Percentiles rank a stretch among this genome's conserved stretches.
Evolutionary conservation across 2,888 invertebrate species (phyloP).

Genomic region (Pachydiplax longipennis): DNA sequence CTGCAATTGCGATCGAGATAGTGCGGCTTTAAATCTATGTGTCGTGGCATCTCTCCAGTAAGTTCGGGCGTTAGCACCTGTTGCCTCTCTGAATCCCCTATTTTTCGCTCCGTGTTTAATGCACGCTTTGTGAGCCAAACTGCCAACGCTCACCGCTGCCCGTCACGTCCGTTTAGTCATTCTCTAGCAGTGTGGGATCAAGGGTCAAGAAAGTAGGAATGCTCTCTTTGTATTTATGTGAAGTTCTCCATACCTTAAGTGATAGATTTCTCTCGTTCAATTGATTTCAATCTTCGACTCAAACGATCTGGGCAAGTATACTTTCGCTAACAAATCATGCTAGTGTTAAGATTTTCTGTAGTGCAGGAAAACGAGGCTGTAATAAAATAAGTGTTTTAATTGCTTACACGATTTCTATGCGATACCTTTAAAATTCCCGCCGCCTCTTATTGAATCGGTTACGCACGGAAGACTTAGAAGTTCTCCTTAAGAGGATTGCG

Average conservation of each 20-base stretch:
- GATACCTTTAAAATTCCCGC: too few species aligned
- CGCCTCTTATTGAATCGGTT: too few species aligned
- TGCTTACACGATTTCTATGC: too few species aligned
- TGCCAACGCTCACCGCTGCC: not conserved
- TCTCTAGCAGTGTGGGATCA: not conserved
- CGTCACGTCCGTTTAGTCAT: not conserved
- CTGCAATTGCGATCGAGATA: not conserved
- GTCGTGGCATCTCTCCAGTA: not conserved
- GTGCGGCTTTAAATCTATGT: not conserved
- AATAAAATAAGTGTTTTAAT: too few species aligned
- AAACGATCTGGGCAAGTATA: too few species aligned
- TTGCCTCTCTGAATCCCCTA: not conserved
- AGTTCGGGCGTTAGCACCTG: not conserved
- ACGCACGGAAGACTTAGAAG: too few species aligned
- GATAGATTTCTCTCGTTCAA: not conserved
- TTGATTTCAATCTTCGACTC: too few species aligned
- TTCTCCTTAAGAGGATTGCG: too few species aligned
- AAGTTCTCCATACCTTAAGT: not conserved
- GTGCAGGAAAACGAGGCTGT: too few species aligned
- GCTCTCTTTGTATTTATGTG: not conserved
- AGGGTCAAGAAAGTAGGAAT: not conserved
- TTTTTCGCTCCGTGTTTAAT: not conserved
- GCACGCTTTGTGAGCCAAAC: not conserved
- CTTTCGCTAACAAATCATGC: too few species aligned
- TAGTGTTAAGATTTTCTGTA: too few species aligned